Evolutionary conservation across 2,113 vertebrate genomes (phyloP), one percentile per base, ranked within the genome.

Genomic region (Alosa alosa): DNA sequence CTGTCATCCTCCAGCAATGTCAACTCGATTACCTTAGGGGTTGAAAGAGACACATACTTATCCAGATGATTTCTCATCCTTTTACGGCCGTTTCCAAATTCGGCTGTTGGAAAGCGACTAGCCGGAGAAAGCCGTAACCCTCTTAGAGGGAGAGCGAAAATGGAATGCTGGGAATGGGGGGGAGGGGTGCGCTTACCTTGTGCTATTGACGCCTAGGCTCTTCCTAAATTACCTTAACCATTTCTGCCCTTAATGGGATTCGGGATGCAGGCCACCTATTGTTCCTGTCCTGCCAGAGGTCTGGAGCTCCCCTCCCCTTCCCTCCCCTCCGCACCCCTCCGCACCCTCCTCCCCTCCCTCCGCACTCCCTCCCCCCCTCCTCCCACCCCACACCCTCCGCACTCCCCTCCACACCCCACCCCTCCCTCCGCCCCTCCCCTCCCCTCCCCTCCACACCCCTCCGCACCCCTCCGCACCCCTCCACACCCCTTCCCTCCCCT

Each of bases 171-270:
- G 84, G 89, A 4, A 39, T 75, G 31, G 68, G 11, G 25, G 31
- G 68, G 31, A 1, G 31, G 10, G 72, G 31, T 88, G 85, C 83
- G 88, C 86, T 86, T 60, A 88, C 90, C 89, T 92, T 91, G 82
- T 92, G 72, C 84, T 78, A 85, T 88, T 87, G 89, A 83, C 68
- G 84, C 84, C 50, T 50, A 90, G 92, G 92, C 89, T 89, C 88
- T 92, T 90, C 90, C 88, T 89, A 92, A 94, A 95, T 94, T 93
- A 94, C 94, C 91, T 94, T 94, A 94, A 95, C 92, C 90, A 90
- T 94, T 94, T 95, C 95, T 94, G 93, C 88, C 88, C 91, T 92
- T 95, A 95, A 96, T 94, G 92, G 94, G 95, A 96, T 96, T 94
- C 89, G 86, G 90, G 85, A 88, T 81, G 86, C 88, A 86, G 89